Evolutionary conservation across 1,140 invertebrate genomes (phyloP), one percentile per base, ranked within the genome.

Genomic region (Macrobrachium nipponense): DNA sequence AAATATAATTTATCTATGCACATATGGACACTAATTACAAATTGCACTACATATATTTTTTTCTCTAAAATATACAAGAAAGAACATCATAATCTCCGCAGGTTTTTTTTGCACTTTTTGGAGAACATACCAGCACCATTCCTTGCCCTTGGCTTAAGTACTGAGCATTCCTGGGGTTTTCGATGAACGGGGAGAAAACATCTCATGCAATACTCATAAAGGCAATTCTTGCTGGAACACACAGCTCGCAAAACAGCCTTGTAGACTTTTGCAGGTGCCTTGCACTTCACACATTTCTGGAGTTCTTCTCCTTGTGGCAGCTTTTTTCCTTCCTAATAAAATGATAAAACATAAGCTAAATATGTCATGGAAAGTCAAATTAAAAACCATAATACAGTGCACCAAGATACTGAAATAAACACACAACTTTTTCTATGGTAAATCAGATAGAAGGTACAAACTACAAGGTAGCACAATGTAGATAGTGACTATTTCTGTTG

Each of bases 271-370:
- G 84, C 84, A 5, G 84, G 84, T 10, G 84, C 51, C 15, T 73
- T 79, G 62, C 84, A 86, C 64, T 86, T 86, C 51, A 80, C 77
- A 36, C 84, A 86, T 78, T 86, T 80, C 77, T 86, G 84, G 8
- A 86, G 77, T 68, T 86, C 44, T 58, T 86, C 77, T 15, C 77
- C 84, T 20, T 73, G 58, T 10, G 84, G 27, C 23, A 86, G 59
- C n/a, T 72, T 86, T 7, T 44, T 18, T 14, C 84, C 84, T 51
- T 80, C 84, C 84, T 86, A 36, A 59, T 23, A 80, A 59, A 76
- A 44, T 73, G 7, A 44, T 15, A 77, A 44, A 62, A 80, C 8
- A 72, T 82, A 8, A 70, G 43, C 44, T 15, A 43, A 23, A 18
- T 17, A n/a, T 2, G 12, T 66, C 68, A 80, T 68, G 43, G n/a